Evolutionary conservation across 2,888 invertebrate species (phyloP).

Genomic region (Drosophila demipolita): DNA sequence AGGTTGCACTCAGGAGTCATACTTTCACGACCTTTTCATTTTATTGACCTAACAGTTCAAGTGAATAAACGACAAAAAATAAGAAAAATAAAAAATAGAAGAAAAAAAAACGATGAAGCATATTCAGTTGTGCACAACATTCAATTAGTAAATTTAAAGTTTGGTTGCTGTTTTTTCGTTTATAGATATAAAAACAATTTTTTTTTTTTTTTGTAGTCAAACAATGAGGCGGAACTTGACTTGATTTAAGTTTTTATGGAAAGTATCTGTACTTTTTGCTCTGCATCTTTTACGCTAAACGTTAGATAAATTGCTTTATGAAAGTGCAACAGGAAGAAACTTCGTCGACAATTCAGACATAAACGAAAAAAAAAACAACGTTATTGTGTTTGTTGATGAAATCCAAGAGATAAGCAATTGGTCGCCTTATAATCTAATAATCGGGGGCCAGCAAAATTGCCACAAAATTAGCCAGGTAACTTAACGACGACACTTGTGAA

Average conservation of each 20-base stretch:
- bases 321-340: conserved; percentile 44
- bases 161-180: conserved; percentile 51
- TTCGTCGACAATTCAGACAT: conserved; percentile 21
- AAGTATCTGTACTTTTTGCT: conserved; percentile 51
- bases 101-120: conserved; percentile 35
- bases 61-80: conserved; percentile 28
- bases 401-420: conserved; percentile 35
- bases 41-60: conserved; percentile 63
- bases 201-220: conserved; percentile 35
- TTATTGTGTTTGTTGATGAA: conserved; percentile 53
- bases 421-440: conserved; percentile 29
- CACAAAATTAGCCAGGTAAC: conserved; percentile 20
- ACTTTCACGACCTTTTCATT: conserved; percentile 68
- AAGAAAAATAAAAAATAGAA: conserved; percentile 3
- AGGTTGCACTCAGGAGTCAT: conserved; percentile 44
- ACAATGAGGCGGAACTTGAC: conserved; percentile 72
- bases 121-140: conserved; percentile 60
- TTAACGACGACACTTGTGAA: conserved; percentile 14
- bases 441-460: conserved; percentile 26
- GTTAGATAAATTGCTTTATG: conserved; percentile 37
- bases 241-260: conserved; percentile 66
- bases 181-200: not conserved
- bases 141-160: conserved; percentile 74
- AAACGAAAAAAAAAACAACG: conserved; percentile 13
- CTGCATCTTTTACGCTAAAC: conserved; percentile 35